Base-by-base conservation (phyloP, 2,888 invertebrate species). In the Microctonus brassicae region DNA sequence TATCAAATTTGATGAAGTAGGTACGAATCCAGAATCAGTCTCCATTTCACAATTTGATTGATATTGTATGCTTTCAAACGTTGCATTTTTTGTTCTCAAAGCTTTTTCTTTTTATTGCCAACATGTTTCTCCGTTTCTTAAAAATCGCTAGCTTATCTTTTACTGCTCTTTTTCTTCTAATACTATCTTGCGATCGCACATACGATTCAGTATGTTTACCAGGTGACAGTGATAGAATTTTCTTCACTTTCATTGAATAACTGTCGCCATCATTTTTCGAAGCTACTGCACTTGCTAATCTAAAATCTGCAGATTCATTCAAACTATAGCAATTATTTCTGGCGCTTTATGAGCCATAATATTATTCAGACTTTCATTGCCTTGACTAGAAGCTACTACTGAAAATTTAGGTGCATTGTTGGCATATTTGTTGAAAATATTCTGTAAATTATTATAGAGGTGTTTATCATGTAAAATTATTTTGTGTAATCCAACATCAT, bases 271-370 rank as follows among this genome's bases (percentile, higher is more conserved):
- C 70, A 70, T 76, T 74, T 42, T 74, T 73, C 39, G 42, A 9
- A 33, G 42, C 62, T 5, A 76, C 67, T 68, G 74, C 61, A 42
- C 71, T 67, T 13, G 76, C 66, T 5, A 69, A 69, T 9, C 76
- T 47, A n/a, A 71, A 64, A 61, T 76, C 74, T 20, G 62, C 64
- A 7, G 74, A 74, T 42, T 68, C 70, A 29, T 62, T 74, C 2
- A 10, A 62, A 33, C 76, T 74, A 42, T 55, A 67, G 53, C 74
- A 73, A 34, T 57, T 29, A 73, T 77, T 60, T 77, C 75, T 0
- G 70, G 69, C 10, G 74, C 68, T 66, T 73, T 75, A 20, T 72
- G 67, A 10, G 72, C 66, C 10, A 75, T 71, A 1, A 75, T 67
- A 63, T 29, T 53, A 53, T 74, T 72, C 24, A 74, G 36, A 36